Evolutionary conservation across 1,140 invertebrate species (phyloP).

Genomic region (Dryas iulia): DNA sequence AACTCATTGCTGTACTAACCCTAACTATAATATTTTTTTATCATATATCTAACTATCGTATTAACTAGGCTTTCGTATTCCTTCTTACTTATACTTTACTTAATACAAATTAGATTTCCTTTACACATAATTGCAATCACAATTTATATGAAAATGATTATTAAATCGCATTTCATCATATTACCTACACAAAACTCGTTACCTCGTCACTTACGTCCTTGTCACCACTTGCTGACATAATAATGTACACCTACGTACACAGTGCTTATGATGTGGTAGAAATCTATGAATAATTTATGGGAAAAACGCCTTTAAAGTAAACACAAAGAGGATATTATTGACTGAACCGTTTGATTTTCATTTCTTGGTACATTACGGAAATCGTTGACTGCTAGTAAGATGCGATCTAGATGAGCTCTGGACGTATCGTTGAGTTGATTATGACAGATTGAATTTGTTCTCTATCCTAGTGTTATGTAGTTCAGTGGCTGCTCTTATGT

Average conservation of each 20-base stretch:
- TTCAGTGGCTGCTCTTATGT: too few relatives aligned
- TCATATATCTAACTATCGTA: too few relatives aligned
- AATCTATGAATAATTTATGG: neutral
- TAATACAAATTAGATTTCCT: too few relatives aligned
- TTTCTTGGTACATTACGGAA: conserved; percentile 2
- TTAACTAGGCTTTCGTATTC: too few relatives aligned
- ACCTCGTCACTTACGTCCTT: conserved; percentile 13
- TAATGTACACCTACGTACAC: conserved; percentile 11
- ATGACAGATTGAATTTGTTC: conserved; percentile 6
- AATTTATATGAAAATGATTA: too few relatives aligned
- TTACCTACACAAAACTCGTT: conserved; percentile 16
- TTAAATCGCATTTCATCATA: neutral
- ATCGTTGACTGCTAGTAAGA: neutral
- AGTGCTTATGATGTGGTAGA: neutral
- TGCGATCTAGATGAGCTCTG: conserved; percentile 7
- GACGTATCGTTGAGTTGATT: conserved; percentile 8
- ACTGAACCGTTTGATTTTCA: neutral
- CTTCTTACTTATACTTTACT: too few relatives aligned
- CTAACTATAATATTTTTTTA: too few relatives aligned
- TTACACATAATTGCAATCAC: too few relatives aligned
- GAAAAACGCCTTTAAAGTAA: conserved; percentile 1
- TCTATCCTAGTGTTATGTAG: neutral
- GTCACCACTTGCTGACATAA: conserved; percentile 21
- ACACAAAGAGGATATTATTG: neutral
- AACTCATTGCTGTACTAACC: too few relatives aligned